Conservation (phyloP, 2,888 invertebrate species). For the Diabrotica balteata region DNA sequence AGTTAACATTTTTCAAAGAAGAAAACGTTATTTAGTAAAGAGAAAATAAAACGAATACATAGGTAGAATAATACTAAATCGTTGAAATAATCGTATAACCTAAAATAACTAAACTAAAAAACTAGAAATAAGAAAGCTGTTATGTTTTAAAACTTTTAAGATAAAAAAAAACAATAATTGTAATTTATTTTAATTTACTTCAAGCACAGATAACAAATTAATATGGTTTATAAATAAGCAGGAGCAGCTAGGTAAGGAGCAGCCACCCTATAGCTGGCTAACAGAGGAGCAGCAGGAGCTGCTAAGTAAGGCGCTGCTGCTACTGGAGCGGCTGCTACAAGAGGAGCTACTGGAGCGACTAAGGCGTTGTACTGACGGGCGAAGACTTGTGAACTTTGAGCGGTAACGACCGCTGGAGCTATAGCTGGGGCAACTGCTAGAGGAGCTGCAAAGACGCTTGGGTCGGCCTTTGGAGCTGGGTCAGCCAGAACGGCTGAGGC, state of each 20-base stretch:
- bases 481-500: not conserved
- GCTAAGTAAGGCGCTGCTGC: slow-evolving; percentile 49
- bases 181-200: too few relatives aligned
- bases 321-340: slow-evolving; percentile 51
- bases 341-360: slow-evolving; percentile 38
- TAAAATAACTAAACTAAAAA: too few relatives aligned
- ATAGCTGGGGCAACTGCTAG: slow-evolving; percentile 22
- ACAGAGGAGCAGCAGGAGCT: slow-evolving; percentile 54
- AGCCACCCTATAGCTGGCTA: slow-evolving; percentile 2
- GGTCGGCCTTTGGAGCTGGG: slow-evolving; percentile 6
- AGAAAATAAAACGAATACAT: too few relatives aligned
- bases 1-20: too few relatives aligned
- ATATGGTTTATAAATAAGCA: too few relatives aligned
- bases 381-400: slow-evolving; percentile 69
- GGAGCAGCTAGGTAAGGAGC: slow-evolving; percentile 4
- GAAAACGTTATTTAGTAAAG: too few relatives aligned
- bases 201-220: too few relatives aligned
- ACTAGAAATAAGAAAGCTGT: too few relatives aligned
- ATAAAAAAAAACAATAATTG: too few relatives aligned
- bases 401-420: slow-evolving; percentile 64
- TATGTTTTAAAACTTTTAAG: too few relatives aligned
- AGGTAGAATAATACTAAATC: too few relatives aligned
- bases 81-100: too few relatives aligned
- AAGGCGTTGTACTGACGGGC: slow-evolving; percentile 55
- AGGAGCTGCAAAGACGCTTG: slow-evolving; percentile 12